Base-by-base conservation (phyloP, 30 jellyfish, hydroid and myxozoan species). In the Hydra vulgaris region DNA sequence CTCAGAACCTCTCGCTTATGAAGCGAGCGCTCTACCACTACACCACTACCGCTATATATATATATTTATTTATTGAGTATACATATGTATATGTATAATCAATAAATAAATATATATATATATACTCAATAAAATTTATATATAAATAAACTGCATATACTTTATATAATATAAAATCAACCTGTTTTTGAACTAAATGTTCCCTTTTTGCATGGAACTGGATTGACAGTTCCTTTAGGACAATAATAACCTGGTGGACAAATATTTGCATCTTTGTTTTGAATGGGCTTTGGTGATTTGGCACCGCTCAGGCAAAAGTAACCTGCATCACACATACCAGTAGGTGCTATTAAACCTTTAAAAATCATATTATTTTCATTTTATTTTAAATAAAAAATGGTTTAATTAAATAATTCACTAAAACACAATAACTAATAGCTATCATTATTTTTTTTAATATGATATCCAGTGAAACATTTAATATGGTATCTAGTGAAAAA, bases 211-310 rank as follows among this genome's bases (percentile, higher is more conserved):
- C 99, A 94, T 17, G 74, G 83, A 18, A 79, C 73, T 74, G 99
- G 99, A 66, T 84, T 95, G 16, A 95, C 99, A 27, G 96, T 87
- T 0, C 91, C 96, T 7, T 79, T 86, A 17, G 99, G 99, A 68
- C 99, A 94, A 74, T 66, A 94, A 25, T 74, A 83, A 18, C 99
- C 99, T 40, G 69, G 85, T 27, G 99, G 99, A 74, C 99, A 94
- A 21, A 87, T 82, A 52, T 88, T 88, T n/a, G 99, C 99, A 87
- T 87, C 95, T 16, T 77, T 78, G 15, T 94, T 96, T 85, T 94
- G 99, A 56, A 81, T 54, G 0, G 99, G 99, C 5, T 89, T 85
- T 18, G 92, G 92, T 15, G 92, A 77, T 40, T 92, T 74, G 23
- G 99, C 99, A 85, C 85, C 85, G 15, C 96, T 83, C 20, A 95